Base-by-base conservation (phyloP, 2,888 invertebrate species). In the Nasonovia ribisnigri region DNA sequence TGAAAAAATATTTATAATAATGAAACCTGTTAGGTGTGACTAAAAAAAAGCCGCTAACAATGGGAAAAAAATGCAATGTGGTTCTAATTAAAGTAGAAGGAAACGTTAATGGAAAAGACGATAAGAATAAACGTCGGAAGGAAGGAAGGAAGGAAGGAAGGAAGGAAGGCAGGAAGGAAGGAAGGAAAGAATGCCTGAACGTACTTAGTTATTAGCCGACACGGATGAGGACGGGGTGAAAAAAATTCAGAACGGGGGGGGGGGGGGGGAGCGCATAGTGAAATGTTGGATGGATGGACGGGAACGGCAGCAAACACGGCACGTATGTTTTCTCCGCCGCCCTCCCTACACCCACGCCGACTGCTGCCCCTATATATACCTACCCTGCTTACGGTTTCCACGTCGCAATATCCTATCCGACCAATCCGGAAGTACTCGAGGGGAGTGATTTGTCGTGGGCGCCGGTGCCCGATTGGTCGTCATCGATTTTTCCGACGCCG, bases 401-500 rank as follows among this genome's bases (percentile, higher is more conserved):
- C 88, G 67, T 92, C 94, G 87, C 88, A 86, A 89, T 91, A 88
- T 89, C 89, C 90, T 42, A 90, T 92, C 92, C 92, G 67, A 92
- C 94, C 94, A 91, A 91, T 94, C 94, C 94, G 94, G 92, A 94
- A 94, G 94, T 92, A 94, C 92, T 94, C 91, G 91, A 91, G 57
- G 94, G 91, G 91, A 94, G 94, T 94, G 94, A 91, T 94, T 94
- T 92, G 92, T 94, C 92, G 92, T n/a, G 89, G 92, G 92, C 87
- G 92, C 92, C 92, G 88, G 89, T 84, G 67, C 90, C 94, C 94
- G 94, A 94, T 95, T 95, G 95, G 95, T 94, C 94, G 94, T 88
- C 95, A 95, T 95, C 94, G 95, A 95, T 95, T 95, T 95, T 95
- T 94, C 94, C 88, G 96, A 95, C 95, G 95, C 95, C 95, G 95